Evolutionary conservation across 2,888 invertebrate genomes (phyloP).

Genomic region (Heliconius ismenius): DNA sequence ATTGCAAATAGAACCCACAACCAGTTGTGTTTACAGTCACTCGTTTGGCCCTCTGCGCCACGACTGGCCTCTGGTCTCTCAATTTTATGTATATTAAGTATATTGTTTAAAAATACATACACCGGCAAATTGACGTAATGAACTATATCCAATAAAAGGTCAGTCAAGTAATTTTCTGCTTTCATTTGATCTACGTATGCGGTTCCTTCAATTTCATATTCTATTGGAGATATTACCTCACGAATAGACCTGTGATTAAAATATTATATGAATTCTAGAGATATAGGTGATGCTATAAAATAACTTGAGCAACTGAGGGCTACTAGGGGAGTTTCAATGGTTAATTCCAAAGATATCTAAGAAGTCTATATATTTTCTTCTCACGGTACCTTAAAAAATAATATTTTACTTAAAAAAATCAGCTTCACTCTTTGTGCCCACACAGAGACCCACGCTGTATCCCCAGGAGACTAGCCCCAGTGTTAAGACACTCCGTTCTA

Average conservation of each 20-base stretch:
- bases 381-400: too few relatives aligned
- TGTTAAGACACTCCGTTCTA: too few relatives aligned
- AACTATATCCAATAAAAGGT: conserved; percentile 60
- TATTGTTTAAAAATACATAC: not conserved
- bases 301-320: not conserved
- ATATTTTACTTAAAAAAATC: too few relatives aligned
- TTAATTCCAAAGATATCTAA: not conserved
- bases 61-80: too few relatives aligned
- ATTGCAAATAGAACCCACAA: too few relatives aligned
- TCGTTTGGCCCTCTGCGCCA: too few relatives aligned
- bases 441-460: too few relatives aligned
- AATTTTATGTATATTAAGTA: too few relatives aligned
- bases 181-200: conserved; percentile 76
- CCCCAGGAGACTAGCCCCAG: too few relatives aligned
- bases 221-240: conserved; percentile 84
- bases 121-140: not conserved
- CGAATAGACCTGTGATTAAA: conserved; percentile 74
- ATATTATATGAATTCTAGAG: not conserved
- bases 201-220: conserved; percentile 85
- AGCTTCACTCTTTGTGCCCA: too few relatives aligned
- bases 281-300: too few relatives aligned
- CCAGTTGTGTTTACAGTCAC: too few relatives aligned
- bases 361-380: not conserved
- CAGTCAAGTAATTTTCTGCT: conserved; percentile 83
- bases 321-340: not conserved